A percentile compares a stretch with the other conserved stretches of the same genome.
These are phyloP conservation scores for Darevskia nairensis DNA, from an alignment of 2,797 vertebrate species.

Conservation along the genomic window DNA sequence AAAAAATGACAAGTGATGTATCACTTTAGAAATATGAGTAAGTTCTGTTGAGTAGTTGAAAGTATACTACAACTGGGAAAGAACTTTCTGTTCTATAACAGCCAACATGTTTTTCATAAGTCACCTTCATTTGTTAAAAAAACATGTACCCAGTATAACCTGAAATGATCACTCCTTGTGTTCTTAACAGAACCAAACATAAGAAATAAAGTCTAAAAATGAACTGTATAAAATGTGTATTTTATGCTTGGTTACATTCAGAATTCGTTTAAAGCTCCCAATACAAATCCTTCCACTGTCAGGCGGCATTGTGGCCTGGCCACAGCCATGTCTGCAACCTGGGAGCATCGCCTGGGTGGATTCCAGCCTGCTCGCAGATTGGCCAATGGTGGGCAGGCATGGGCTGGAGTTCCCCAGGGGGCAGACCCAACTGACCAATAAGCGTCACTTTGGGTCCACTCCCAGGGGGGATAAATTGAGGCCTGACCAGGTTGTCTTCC, in stretches of 20 bases:
- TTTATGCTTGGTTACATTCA: neutral
- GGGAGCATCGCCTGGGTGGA: too few species aligned
- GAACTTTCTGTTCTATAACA: neutral
- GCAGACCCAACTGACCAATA: too few species aligned
- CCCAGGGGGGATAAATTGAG: too few species aligned
- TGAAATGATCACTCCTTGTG: neutral
- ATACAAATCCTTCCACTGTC: neutral
- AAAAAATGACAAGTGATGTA: constrained; percentile 45
- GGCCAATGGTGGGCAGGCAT: too few species aligned
- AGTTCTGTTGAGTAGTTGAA: neutral
- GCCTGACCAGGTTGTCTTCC: neutral
- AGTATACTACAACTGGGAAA: constrained; percentile 3
- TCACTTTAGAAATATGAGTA: constrained; percentile 21
- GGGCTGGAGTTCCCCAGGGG: too few species aligned
- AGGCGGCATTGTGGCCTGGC: too few species aligned
- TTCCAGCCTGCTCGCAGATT: too few species aligned
- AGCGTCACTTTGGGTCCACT: too few species aligned
- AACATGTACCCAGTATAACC: neutral
- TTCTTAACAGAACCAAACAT: neutral
- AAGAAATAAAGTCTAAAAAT: constrained; percentile 11
- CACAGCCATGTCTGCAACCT: too few species aligned
- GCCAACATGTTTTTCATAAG: neutral
- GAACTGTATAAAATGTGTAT: constrained; percentile 13
- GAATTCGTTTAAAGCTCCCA: fast-evolving
- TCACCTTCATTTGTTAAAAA: neutral